A percentile compares a stretch with the other conserved stretches of the same genome.
Evolutionary conservation across 1,140 invertebrate species (phyloP).

Genomic region (Battus philenor): DNA sequence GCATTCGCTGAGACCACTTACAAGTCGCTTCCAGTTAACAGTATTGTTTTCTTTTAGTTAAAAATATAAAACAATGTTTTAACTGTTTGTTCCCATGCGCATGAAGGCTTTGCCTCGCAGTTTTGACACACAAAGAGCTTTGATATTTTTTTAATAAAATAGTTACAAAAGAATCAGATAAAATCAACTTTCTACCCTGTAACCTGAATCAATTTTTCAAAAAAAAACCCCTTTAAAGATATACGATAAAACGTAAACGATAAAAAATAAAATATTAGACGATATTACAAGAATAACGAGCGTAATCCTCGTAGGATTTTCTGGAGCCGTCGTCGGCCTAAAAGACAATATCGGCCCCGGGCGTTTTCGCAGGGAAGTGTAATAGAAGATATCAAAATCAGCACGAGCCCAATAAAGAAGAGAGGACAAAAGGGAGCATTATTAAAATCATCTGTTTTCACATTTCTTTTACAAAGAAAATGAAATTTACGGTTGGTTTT

Average conservation of each 20-base stretch:
- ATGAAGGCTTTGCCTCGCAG: too few species aligned
- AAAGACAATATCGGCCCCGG: slow-evolving; percentile 7
- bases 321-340: slow-evolving; percentile 13
- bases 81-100: too few species aligned
- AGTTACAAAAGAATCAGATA: too few species aligned
- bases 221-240: slow-evolving; percentile 4
- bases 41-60: not conserved
- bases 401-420: slow-evolving; percentile 19
- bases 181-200: too few species aligned
- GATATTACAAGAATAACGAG: slow-evolving; percentile 18
- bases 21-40: slow-evolving; percentile 7
- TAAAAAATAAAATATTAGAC: slow-evolving; percentile 11
- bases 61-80: too few species aligned
- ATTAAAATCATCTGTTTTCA: slow-evolving; percentile 11
- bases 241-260: not conserved
- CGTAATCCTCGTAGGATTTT: slow-evolving; percentile 20
- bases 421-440: slow-evolving; percentile 7
- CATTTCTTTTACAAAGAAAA: not conserved
- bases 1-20: slow-evolving; percentile 19
- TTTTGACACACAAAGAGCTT: too few species aligned
- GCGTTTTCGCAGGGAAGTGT: slow-evolving; percentile 11
- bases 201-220: too few species aligned
- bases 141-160: too few species aligned
- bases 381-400: slow-evolving; percentile 18
- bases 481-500: not conserved